Conservation (phyloP, 2,113 vertebrate species). For the Xenopus borealis region DNA sequence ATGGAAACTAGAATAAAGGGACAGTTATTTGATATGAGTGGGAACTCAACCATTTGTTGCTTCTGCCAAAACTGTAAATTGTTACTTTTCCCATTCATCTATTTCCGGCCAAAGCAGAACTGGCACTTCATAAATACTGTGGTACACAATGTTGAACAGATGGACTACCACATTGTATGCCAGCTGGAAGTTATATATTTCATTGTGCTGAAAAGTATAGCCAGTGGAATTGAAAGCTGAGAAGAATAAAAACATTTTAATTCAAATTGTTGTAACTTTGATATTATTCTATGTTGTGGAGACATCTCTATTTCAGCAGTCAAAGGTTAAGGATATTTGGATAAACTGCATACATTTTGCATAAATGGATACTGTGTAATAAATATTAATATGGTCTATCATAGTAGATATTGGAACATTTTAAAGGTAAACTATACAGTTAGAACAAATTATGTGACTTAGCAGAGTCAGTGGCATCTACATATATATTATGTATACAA, state of each 20-base stretch:
- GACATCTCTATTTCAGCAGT: no score
- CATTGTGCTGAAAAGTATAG: constrained; percentile 26
- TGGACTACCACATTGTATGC: constrained; percentile 31
- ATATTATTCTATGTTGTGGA: no score
- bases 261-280: no score
- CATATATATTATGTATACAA: no score
- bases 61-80: constrained; percentile 41
- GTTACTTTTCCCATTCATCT: constrained; percentile 35
- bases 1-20: constrained; percentile 40
- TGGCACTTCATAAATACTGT: constrained; percentile 42
- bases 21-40: constrained; percentile 44
- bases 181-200: constrained; percentile 14
- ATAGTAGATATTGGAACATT: no score
- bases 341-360: no score
- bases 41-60: constrained; percentile 25
- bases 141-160: constrained; percentile 38
- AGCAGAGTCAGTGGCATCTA: no score
- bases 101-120: constrained; percentile 38
- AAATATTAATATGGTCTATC: no score
- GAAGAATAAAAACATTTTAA: neutral
- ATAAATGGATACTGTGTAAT: no score
- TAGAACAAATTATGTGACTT: no score
- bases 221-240: neutral
- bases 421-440: no score
- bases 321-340: no score